phyloP scores from a whole-genome alignment of 2,888 invertebrate genomes.

The Patella depressa region DNA sequence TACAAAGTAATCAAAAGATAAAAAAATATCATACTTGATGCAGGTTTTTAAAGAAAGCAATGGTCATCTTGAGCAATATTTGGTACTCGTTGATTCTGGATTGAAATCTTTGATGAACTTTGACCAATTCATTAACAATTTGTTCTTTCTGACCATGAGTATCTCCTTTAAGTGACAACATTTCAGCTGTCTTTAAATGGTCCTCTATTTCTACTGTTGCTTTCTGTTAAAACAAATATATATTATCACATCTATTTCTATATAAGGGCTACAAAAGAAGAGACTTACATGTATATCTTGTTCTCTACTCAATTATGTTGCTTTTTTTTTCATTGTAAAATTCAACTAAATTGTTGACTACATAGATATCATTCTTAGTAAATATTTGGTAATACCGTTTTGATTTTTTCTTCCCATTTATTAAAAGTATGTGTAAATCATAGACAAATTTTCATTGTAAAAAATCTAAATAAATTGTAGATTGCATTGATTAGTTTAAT shows the following conservation, averaged over 20 bases:
- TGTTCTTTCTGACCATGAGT: constrained; percentile 75
- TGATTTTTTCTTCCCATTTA: too few species aligned
- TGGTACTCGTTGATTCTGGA: constrained; percentile 81
- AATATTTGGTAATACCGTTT: too few species aligned
- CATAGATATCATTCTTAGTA: too few species aligned
- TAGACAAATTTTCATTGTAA: too few species aligned
- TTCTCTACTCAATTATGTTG: too few species aligned
- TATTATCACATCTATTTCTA: neutral
- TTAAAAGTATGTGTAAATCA: too few species aligned
- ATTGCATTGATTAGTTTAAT: too few species aligned
- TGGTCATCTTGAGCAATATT: constrained; percentile 79
- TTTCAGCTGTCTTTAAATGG: constrained; percentile 78
- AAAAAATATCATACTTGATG: constrained; percentile 72
- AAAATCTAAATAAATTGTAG: too few species aligned
- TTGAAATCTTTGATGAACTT: constrained; percentile 79
- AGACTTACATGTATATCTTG: too few species aligned
- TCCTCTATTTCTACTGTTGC: constrained; percentile 77
- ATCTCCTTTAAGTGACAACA: constrained; percentile 77
- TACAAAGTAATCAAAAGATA: neutral
- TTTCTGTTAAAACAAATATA: constrained; percentile 53
- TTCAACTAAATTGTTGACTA: too few species aligned
- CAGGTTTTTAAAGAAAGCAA: constrained; percentile 81
- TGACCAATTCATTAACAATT: constrained; percentile 78
- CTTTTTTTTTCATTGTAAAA: too few species aligned
- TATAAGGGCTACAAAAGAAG: too few species aligned